Percentiles rank a stretch among this genome's conserved stretches.
These are phyloP conservation scores for Propithecus perrieri DNA, from an alignment of 2,797 vertebrate genomes.

Conservation along the genomic window DNA sequence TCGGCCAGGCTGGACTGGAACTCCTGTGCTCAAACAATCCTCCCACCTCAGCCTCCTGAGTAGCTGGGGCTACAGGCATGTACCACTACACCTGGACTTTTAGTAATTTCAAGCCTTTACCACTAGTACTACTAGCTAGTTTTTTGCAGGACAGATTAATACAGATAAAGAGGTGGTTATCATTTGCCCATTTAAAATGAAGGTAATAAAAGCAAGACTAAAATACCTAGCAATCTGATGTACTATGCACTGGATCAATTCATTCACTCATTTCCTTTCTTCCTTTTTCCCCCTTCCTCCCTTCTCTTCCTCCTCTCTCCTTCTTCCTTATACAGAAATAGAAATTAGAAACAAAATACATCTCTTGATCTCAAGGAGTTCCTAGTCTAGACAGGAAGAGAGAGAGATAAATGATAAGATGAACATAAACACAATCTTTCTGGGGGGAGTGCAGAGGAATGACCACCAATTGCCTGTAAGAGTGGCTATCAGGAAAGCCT, in stretches of 20 bases:
- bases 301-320: not conserved
- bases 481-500: not conserved
- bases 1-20: not conserved
- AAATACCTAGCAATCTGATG: not conserved
- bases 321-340: constrained; percentile 18
- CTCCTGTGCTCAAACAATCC: not conserved
- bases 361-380: not conserved
- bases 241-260: not conserved
- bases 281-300: not conserved
- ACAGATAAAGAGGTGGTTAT: not conserved
- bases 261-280: not conserved
- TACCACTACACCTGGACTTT: not conserved
- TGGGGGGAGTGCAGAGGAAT: not conserved
- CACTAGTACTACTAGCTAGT: not conserved
- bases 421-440: not conserved
- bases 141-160: constrained; percentile 18
- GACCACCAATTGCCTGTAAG: not conserved
- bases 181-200: constrained; percentile 31
- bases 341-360: not conserved
- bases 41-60: not conserved
- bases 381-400: not conserved
- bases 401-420: not conserved
- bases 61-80: not conserved
- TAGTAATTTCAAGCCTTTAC: constrained; percentile 6
- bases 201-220: constrained; percentile 24